These are phyloP conservation scores for Asteroscopus sphinx DNA, from an alignment of 2,888 invertebrate genomes.

Conservation along the genomic window DNA sequence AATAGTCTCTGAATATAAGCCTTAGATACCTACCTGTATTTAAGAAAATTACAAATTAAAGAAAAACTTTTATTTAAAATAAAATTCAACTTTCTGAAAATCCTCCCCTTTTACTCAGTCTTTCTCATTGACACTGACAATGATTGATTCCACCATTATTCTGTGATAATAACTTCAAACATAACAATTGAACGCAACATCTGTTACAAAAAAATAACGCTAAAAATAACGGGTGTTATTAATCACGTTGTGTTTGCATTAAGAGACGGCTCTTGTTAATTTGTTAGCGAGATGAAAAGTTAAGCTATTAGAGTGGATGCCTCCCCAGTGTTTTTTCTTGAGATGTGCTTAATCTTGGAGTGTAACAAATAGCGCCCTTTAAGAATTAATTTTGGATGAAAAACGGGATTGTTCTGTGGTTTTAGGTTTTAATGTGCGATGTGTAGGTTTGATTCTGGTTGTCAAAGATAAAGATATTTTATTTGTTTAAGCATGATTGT, in stretches of 20 bases:
- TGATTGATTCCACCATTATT: constrained; percentile 39
- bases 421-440: not conserved
- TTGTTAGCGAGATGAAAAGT: constrained; percentile 88
- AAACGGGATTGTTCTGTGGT: constrained; percentile 11
- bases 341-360: constrained; percentile 72
- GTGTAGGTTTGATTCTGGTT: not conserved
- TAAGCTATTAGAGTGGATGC: constrained; percentile 85
- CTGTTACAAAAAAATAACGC: constrained; percentile 46
- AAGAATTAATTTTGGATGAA: constrained; percentile 79
- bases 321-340: constrained; percentile 64
- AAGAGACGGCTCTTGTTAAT: constrained; percentile 80
- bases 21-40: too few relatives aligned
- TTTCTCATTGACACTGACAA: constrained; percentile 36
- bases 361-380: constrained; percentile 74
- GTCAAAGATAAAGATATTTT: too few relatives aligned
- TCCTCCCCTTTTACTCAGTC: not conserved
- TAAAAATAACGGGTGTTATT: constrained; percentile 73
- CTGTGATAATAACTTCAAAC: constrained; percentile 28
- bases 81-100: not conserved
- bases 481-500: too few relatives aligned
- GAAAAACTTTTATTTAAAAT: constrained; percentile 11
- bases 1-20: too few relatives aligned
- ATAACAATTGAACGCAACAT: constrained; percentile 42
- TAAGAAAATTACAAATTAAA: too few relatives aligned
- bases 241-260: constrained; percentile 82